Evolutionary conservation across 35 echinoderm and acorn worm genomes (phyloP).

Genomic region (Lytechinus pictus): DNA sequence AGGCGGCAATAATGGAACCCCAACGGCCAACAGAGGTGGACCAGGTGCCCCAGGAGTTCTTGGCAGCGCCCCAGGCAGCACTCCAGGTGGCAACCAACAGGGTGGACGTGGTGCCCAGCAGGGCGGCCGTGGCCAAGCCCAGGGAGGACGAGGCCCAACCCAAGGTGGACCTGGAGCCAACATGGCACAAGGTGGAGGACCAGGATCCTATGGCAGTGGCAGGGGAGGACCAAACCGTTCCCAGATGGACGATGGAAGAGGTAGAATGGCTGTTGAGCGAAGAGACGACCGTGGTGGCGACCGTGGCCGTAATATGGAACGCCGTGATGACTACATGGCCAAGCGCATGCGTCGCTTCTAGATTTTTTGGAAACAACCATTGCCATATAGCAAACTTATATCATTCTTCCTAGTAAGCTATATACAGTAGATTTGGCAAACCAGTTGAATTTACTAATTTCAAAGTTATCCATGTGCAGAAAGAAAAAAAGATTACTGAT

Average conservation of each 20-base stretch:
- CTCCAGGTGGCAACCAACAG: not conserved
- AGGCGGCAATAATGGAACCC: not conserved
- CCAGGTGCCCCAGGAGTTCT: conserved; percentile 4
- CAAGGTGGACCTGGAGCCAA: conserved; percentile 25
- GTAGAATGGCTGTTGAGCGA: not conserved
- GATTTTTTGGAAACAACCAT: not conserved
- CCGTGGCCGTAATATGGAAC: conserved; percentile 29
- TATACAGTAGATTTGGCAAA: not conserved
- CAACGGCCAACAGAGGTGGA: not conserved
- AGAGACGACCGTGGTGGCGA: not conserved
- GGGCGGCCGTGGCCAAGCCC: not conserved
- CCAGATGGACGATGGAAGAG: conserved; percentile 34
- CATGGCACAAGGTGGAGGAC: conserved; percentile 8
- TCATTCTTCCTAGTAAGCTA: not conserved
- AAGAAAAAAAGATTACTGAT: too few relatives aligned
- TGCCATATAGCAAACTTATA: not conserved
- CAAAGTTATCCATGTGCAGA: too few relatives aligned
- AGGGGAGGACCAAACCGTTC: conserved; percentile 45
- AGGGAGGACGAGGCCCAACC: not conserved
- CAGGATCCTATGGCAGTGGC: not conserved
- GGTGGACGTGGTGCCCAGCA: not conserved
- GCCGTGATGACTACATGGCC: conserved; percentile 43
- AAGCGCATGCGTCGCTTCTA: conserved; percentile 49
- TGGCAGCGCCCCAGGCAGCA: not conserved
- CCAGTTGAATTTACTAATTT: too few relatives aligned